Evolutionary conservation across 2,888 invertebrate genomes (phyloP).

Genomic region (Leucoptera coffeella): DNA sequence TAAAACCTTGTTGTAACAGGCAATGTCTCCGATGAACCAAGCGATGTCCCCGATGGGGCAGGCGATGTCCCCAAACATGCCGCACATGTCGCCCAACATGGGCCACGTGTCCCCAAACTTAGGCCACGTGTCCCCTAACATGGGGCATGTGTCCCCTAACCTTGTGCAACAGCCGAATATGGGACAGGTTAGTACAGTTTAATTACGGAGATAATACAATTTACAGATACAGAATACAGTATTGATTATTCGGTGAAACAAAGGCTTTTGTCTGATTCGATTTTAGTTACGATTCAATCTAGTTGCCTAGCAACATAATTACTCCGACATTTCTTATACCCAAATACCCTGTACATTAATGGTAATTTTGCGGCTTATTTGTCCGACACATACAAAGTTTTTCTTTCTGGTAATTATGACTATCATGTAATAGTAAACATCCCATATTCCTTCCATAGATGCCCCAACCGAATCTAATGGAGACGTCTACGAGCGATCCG

Average conservation of each 20-base stretch:
- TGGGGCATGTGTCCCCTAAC: constrained; percentile 2
- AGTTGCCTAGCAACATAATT: too few relatives aligned
- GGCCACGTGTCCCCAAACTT: constrained; percentile 12
- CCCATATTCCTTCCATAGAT: too few relatives aligned
- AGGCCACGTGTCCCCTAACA: constrained; percentile 1
- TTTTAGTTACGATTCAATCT: neutral
- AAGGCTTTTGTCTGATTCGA: too few relatives aligned
- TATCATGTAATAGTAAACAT: too few relatives aligned
- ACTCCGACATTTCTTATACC: too few relatives aligned
- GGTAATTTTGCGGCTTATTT: too few relatives aligned
- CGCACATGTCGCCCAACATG: constrained; percentile 10
- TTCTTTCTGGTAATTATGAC: too few relatives aligned
- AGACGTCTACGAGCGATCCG: constrained; percentile 9
- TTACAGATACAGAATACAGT: neutral
- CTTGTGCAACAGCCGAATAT: constrained; percentile 1
- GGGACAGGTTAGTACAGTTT: neutral
- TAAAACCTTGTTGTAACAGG: too few relatives aligned
- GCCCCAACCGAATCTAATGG: constrained; percentile 11
- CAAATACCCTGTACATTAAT: too few relatives aligned
- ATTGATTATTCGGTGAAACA: neutral
- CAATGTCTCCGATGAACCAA: constrained; percentile 7
- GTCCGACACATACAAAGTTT: too few relatives aligned
- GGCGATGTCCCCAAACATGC: constrained; percentile 9
- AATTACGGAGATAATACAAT: neutral
- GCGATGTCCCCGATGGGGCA: constrained; percentile 6